phyloP scores from a whole-genome alignment of 2,113 vertebrate species.

The Sporophila hypoxantha region DNA sequence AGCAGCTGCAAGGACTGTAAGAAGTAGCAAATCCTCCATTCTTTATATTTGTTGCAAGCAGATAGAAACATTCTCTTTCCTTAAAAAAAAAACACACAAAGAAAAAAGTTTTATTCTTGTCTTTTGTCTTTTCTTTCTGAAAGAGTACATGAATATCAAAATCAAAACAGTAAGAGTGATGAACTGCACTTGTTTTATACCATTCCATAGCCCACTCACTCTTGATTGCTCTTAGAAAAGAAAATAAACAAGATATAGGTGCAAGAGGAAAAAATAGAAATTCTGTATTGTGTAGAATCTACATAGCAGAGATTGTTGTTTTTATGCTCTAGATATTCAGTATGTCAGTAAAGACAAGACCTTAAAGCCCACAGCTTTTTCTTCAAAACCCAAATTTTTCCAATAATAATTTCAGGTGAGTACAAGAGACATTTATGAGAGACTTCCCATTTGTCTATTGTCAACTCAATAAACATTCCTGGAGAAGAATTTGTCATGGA shows the following conservation, averaged over 20 bases:
- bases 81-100: background rate
- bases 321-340: background rate
- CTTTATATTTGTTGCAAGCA: background rate
- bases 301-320: background rate
- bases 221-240: accelerated
- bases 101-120: background rate
- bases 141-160: background rate
- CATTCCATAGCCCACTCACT: background rate
- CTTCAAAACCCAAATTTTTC: background rate
- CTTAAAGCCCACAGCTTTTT: background rate
- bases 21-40: background rate
- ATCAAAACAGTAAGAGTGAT: background rate
- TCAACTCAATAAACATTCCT: background rate
- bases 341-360: background rate
- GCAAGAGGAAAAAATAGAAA: background rate
- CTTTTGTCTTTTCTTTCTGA: background rate
- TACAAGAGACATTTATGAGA: background rate
- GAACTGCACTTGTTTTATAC: background rate
- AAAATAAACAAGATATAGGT: background rate
- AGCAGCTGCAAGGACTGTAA: background rate
- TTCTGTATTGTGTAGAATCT: background rate
- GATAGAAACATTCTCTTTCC: background rate
- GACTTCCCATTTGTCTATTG: background rate
- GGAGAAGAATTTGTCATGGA: background rate
- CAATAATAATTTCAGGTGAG: background rate